Conservation (phyloP, 2,888 invertebrate genomes). For the Cosmia pyralina region DNA sequence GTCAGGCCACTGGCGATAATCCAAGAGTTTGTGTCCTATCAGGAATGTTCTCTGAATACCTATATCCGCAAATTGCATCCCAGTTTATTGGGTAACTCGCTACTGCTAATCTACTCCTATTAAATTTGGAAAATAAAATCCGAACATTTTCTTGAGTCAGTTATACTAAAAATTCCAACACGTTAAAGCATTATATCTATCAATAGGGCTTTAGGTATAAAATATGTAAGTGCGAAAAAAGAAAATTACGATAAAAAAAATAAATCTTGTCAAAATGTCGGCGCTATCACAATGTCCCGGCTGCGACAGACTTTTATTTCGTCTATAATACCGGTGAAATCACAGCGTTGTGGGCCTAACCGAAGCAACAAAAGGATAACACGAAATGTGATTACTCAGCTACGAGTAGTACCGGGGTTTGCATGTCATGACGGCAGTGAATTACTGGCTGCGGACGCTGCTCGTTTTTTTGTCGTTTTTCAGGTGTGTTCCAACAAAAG, state of each 20-base stretch:
- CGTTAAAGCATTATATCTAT: conserved; percentile 17
- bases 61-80: conserved; percentile 64
- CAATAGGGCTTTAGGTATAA: conserved; percentile 19
- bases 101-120: conserved; percentile 15
- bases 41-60: conserved; percentile 73
- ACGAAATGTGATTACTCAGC: conserved; percentile 87
- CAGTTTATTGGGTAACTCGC: conserved; percentile 54
- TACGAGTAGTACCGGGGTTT: conserved; percentile 75
- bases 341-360: conserved; percentile 79
- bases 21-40: conserved; percentile 80
- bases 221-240: conserved; percentile 29
- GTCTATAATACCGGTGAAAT: conserved; percentile 77
- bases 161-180: background rate
- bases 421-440: conserved; percentile 84
- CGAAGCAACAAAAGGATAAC: conserved; percentile 84
- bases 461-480: conserved; percentile 72
- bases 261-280: conserved; percentile 40
- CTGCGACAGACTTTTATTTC: conserved; percentile 71
- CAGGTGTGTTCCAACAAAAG: conserved; percentile 81
- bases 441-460: conserved; percentile 75
- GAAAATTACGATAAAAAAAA: conserved; percentile 41
- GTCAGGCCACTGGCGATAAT: conserved; percentile 82
- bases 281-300: conserved; percentile 55
- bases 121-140: background rate
- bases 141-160: background rate